Evolutionary conservation across 1,140 invertebrate species (phyloP), one percentile per base, ranked within the genome.

Genomic region (Amyelois transitella): DNA sequence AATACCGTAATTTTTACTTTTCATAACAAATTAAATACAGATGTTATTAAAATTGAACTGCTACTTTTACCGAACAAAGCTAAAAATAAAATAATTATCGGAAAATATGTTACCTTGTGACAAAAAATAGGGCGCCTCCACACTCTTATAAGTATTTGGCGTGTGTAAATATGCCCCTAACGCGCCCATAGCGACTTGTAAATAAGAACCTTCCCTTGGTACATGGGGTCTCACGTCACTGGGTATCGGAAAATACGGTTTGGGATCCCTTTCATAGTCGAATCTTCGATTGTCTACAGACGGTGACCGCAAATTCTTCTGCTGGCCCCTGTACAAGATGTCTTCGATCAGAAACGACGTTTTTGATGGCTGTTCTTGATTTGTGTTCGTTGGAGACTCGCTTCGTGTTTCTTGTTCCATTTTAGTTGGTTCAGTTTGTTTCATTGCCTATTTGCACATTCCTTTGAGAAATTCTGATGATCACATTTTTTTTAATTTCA

Each of bases 331-430:
- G 55, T 93, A 94, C 1, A 96, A 82, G 53, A 96, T 96, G 66
- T 96, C 95, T 67, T 96, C 93, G 64, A 96, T 95, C 57, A 96
- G 88, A 81, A 95, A 94, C 10, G 94, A 94, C 1, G 93, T 93
- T 61, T 90, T 87, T 50, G 81, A 69, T 55, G 64, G 64, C 44
- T 77, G 66, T 50, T 81, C 74, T 55, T 78, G 69, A 55, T 82
- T 77, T 14, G 71, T 63, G 51, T 77, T 77, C 18, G 63, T 75
- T 14, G 77, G 76, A 0, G 76, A 77, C 24, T 77, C 77, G 55
- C 75, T 84, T 47, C 81, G 61, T n/a, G 72, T 84, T 62, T 86
- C 80, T 51, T 72, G 71, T 53, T 84, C 79, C 83, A 86, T 86
- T 66, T 69, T 77, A 60, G 38, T 14, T 14, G n/a, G n/a, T n/a